Base-by-base conservation (phyloP, 2,888 invertebrate species). In the Meandrusa payeni region DNA sequence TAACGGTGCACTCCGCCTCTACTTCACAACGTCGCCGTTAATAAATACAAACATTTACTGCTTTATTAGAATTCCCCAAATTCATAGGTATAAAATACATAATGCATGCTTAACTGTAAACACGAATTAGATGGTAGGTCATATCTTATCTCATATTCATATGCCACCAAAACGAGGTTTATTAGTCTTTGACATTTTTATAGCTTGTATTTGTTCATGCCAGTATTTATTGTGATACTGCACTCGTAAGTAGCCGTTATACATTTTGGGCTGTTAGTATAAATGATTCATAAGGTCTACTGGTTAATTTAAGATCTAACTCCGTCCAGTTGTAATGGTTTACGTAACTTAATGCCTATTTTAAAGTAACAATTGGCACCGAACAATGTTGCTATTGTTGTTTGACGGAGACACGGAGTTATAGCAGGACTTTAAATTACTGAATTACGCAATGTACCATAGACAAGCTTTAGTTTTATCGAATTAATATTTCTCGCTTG, bases 291-390 rank as follows among this genome's bases (percentile, higher is more conserved):
- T 79, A 79, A 78, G 73, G 74, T 70, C 71, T 69, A 67, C 65
- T 64, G 62, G 66, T 68, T 72, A 79, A 81, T 79, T 78, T 78
- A 78, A 63, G 72, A 69, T 63, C 61, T 55, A 62, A 64, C 68
- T 69, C 24, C 31, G 34, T 34, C 39, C 15, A 39, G 44, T 34
- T 55, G 67, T 70, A 74, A 74, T 66, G 64, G 70, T 79, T 82
- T 81, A 78, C 78, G 80, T 80, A 82, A 82, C 76, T 79, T 76
- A 80, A 64, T 72, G 57, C 62, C 77, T 69, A 76, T 77, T 81
- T 79, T 74, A 69, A 75, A 70, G 73, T 73, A 66, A 70, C 78
- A 75, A 78, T 81, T 80, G 79, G 72, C 76, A 75, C 64, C 55
- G 67, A 71, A 77, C 77, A 79, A 74, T 75, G 76, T 74, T 60